Evolutionary conservation across 2,113 vertebrate genomes (phyloP).

Genomic region (Brachypteracias leptosomus): DNA sequence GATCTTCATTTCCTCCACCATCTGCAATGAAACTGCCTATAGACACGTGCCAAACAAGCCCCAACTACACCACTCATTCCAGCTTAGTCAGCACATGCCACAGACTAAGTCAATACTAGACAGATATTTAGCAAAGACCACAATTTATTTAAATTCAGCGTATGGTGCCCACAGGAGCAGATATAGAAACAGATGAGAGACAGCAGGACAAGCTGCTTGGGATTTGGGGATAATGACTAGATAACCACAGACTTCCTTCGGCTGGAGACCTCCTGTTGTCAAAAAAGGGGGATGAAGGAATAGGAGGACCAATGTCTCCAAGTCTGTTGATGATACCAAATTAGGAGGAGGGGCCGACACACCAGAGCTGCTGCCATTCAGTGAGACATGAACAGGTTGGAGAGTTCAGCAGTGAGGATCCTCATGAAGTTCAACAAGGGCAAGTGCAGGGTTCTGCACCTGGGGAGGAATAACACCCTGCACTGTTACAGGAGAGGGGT

Average conservation of each 20-base stretch:
- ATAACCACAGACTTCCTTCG: neutral
- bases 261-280: neutral
- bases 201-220: neutral
- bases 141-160: neutral
- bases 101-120: conserved; percentile 27
- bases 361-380: too few relatives aligned
- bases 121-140: neutral
- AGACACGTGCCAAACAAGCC: neutral
- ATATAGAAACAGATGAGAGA: neutral
- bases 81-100: neutral
- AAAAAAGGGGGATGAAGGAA: neutral
- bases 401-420: too few relatives aligned
- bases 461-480: too few relatives aligned
- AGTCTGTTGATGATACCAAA: too few relatives aligned
- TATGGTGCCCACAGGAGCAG: neutral
- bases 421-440: too few relatives aligned
- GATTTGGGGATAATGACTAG: neutral
- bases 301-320: neutral
- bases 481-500: too few relatives aligned
- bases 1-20: conserved; percentile 18
- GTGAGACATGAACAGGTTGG: too few relatives aligned
- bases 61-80: conserved; percentile 6
- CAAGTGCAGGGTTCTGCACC: too few relatives aligned
- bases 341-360: too few relatives aligned
- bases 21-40: neutral